phyloP scores from a whole-genome alignment of 2,113 vertebrate species.

The Callaeas wilsoni region DNA sequence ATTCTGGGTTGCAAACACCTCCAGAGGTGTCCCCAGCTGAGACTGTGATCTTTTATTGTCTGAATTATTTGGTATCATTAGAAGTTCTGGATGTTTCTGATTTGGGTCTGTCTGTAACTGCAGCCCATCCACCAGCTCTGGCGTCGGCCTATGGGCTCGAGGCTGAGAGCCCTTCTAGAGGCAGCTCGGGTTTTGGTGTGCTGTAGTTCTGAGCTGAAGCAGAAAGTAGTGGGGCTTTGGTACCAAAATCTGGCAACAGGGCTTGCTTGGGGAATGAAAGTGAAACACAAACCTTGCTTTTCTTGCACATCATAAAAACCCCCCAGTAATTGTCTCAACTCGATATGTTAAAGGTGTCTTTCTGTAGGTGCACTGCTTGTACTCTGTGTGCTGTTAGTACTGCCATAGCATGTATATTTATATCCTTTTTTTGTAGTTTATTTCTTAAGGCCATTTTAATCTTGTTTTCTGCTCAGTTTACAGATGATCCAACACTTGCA shows the following conservation, averaged over 20 bases:
- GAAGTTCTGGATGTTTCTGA: not conserved
- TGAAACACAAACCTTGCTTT: not conserved
- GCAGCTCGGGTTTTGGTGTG: not conserved
- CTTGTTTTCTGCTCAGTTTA: constrained; percentile 83
- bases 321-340: not conserved
- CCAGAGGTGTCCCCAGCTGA: not conserved
- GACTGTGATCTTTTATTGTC: not conserved
- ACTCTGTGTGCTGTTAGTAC: not conserved
- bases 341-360: not conserved
- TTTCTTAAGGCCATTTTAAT: not conserved
- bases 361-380: not conserved
- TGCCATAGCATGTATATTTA: not conserved
- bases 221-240: not conserved
- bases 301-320: not conserved
- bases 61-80: not conserved
- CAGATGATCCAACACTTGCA: constrained; percentile 93
- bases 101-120: not conserved
- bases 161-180: not conserved
- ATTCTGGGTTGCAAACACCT: not conserved
- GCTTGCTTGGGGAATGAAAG: not conserved
- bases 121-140: not conserved
- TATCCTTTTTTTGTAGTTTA: not conserved
- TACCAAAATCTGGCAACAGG: not conserved
- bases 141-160: fast-evolving
- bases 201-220: not conserved